Evolutionary conservation across 53 echinoderm and acorn worm genomes (phyloP), one percentile per base, ranked within the genome.

Genomic region (Hippasteria phrygiana): DNA sequence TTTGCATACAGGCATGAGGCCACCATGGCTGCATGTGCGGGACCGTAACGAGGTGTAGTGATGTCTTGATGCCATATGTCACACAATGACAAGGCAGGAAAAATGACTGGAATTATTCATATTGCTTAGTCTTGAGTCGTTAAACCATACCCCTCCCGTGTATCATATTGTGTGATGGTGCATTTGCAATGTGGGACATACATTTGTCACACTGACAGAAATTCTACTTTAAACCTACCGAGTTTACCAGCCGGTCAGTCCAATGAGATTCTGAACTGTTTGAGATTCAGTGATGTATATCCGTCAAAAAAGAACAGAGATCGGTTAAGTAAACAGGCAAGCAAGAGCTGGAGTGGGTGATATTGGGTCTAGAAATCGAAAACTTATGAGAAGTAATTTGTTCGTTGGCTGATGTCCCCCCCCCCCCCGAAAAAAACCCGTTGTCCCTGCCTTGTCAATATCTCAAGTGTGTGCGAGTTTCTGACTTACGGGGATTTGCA

Each of bases 31-130:
- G 36, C 50, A 28, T 29, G 13, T 47, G 77, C 53, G 32, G 32
- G 55, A 48, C 42, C 31, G 28, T 78, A 56, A 55, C 39, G 78
- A 78, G 32, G n/a, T 59, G 78, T 26, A 29, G 55, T 78, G 78
- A 78, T 9, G 33, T 54, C 26, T 36, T 34, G 55, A 78, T 63
- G 43, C 81, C 81, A 81, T 81, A 81, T 81, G 81, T 81, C 72
- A 72, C 72, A 66, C 13, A 63, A 62, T 17, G 8, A 22, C 18
- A 24, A 62, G 26, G 3, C 3, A 9, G 24, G 24, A 62, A 62
- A 62, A 20, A 66, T 12, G n/a, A 34, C 66, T 34, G 4, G 31
- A 56, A 56, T 56, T 56, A 66, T 32, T 66, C 66, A 66, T 66
- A 66, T 34, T 66, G 66, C 66, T 2, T 22, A 34, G 66, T 34